Conservation (phyloP, 2,797 vertebrate genomes). For the Chloroceryle inda region DNA sequence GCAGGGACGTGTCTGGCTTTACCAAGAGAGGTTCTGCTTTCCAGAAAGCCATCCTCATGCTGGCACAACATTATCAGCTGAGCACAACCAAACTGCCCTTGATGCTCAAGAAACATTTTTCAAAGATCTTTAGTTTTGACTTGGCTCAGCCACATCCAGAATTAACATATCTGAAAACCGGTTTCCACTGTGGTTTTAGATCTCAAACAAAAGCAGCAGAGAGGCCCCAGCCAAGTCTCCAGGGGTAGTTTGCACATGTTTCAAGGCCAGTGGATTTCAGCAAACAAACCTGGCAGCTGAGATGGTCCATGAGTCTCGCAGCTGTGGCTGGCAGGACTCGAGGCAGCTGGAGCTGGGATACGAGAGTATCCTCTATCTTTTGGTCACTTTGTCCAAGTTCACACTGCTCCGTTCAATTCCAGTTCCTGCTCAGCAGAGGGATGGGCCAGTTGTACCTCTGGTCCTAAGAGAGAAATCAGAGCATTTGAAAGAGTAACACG, state of each 20-base stretch:
- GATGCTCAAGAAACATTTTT: not conserved
- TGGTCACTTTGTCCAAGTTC: conserved; percentile 58
- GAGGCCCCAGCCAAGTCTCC: conserved; percentile 35
- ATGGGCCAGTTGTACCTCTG: not conserved
- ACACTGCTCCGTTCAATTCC: not conserved
- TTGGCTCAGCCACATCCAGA: conserved; percentile 12
- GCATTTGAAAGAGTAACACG: not conserved
- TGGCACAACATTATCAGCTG: not conserved
- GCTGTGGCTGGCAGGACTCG: conserved; percentile 46
- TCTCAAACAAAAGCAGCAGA: conserved; percentile 43
- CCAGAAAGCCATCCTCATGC: not conserved
- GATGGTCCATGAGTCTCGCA: conserved; percentile 40
- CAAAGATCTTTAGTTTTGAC: not conserved
- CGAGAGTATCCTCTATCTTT: not conserved
- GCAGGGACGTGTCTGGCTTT: not conserved
- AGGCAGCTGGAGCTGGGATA: conserved; percentile 53
- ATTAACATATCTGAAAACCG: not conserved
- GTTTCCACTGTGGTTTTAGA: conserved; percentile 40
- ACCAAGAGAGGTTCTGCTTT: not conserved
- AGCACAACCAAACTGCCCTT: not conserved
- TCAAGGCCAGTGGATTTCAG: conserved; percentile 40
- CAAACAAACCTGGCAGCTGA: conserved; percentile 59
- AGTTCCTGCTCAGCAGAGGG: not conserved
- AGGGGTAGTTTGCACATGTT: conserved; percentile 11
- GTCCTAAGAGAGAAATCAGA: not conserved